These are phyloP conservation scores for Leucophenga montana DNA, from an alignment of 2,888 invertebrate species.

Conservation along the genomic window DNA sequence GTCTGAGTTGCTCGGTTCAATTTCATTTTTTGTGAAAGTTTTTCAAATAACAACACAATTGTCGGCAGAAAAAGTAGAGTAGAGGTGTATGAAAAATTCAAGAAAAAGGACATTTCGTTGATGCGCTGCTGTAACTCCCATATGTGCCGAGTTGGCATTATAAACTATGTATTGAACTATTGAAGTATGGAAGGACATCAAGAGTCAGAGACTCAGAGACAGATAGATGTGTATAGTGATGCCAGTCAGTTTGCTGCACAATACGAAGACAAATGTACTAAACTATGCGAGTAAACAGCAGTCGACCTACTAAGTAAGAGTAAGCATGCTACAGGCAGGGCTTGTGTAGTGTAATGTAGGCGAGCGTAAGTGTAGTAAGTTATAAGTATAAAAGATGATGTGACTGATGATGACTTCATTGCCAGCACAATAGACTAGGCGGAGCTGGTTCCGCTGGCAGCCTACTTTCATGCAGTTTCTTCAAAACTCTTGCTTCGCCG, in stretches of 20 bases:
- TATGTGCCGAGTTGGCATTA: constrained; percentile 6
- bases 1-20: constrained; percentile 56
- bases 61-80: background rate
- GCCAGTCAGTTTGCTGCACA: background rate
- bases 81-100: background rate
- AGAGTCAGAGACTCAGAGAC: background rate
- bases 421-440: constrained; percentile 2
- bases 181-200: background rate
- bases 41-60: constrained; percentile 19
- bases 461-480: too few species aligned
- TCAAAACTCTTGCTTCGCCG: too few species aligned
- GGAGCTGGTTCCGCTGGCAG: too few species aligned
- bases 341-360: too few species aligned
- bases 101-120: background rate
- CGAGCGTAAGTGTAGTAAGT: background rate
- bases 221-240: background rate
- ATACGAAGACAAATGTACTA: background rate
- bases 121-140: constrained; percentile 1
- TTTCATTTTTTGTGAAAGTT: constrained; percentile 41
- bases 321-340: too few species aligned
- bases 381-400: constrained; percentile 9
- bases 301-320: constrained; percentile 2
- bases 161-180: constrained; percentile 21
- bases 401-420: constrained; percentile 13
- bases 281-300: background rate